phyloP scores from a whole-genome alignment of 92 coral and sea anemone species.

The Epizoanthus fatuus region DNA sequence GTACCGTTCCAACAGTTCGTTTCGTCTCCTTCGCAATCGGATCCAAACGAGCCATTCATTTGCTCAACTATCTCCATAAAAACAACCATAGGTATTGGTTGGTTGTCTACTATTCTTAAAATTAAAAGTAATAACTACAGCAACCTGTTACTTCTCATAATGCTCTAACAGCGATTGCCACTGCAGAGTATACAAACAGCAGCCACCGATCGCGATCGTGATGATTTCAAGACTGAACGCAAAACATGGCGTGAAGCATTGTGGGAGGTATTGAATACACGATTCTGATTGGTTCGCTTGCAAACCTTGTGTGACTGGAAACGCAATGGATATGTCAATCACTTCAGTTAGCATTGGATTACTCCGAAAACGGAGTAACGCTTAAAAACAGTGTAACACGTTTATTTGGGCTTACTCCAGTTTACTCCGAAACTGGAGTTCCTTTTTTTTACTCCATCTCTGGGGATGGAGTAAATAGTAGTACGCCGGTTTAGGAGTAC shows the following conservation, averaged over 20 bases:
- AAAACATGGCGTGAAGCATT: slow-evolving; percentile 52
- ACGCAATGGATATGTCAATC: slow-evolving; percentile 38
- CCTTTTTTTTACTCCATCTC: too few species aligned
- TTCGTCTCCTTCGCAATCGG: slow-evolving; percentile 33
- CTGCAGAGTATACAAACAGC: not conserved
- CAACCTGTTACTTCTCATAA: slow-evolving; percentile 2
- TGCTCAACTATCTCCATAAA: slow-evolving; percentile 74
- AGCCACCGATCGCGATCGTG: not conserved
- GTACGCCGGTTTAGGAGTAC: too few species aligned
- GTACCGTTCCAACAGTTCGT: slow-evolving; percentile 9
- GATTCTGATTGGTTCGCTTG: slow-evolving; percentile 59
- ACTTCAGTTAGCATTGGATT: not conserved
- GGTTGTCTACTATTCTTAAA: not conserved
- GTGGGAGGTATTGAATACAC: slow-evolving; percentile 60
- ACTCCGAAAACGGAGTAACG: too few species aligned
- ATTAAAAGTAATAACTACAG: slow-evolving; percentile 8
- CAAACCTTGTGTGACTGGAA: slow-evolving; percentile 40
- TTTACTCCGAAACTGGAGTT: too few species aligned
- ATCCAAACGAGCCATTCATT: slow-evolving; percentile 52
- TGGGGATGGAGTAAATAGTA: too few species aligned
- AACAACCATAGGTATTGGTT: slow-evolving; percentile 81
- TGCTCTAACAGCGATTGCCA: not conserved
- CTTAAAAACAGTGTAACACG: too few species aligned
- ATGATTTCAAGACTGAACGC: not conserved
- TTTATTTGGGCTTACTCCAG: too few species aligned